Base-by-base conservation (phyloP, 2,888 invertebrate genomes). In the Yponomeuta evonymella region DNA sequence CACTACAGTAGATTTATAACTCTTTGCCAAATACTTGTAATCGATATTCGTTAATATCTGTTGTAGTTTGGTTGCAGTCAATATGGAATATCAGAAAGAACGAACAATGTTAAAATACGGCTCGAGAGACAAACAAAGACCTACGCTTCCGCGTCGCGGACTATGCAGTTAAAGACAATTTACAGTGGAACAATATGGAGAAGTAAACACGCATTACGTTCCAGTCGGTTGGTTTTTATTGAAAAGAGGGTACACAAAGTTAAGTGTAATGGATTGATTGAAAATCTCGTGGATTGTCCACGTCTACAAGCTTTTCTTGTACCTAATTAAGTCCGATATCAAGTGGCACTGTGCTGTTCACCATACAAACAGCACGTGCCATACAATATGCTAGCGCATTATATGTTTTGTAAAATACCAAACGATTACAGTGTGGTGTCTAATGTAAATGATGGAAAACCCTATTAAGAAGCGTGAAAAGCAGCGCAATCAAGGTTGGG, bases 201-300 rank as follows among this genome's bases (percentile, higher is more conserved):
- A 73, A 71, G 70, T 73, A 74, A 76, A 75, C 76, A 58, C 51
- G 76, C 80, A 75, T 76, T 75, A 72, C 75, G 75, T 78, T 81
- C 80, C 76, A 75, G 80, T 80, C 80, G 84, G 81, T 79, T 83
- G 76, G 75, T 76, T 79, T 75, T 73, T 72, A 73, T 78, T 79
- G 74, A 77, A 75, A 74, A 74, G 51, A 74, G 79, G 81, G 82
- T 79, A 76, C 74, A 43, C 43, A 43, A 43, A 43, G 33, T 33
- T 33, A 33, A 33, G 43, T 8, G 5, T 43, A 43, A 43, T 43
- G 72, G 65, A 65, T 30, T 58, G 51, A 58, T 58, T 58, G 51
- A 15, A 58, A 58, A 15, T 8, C 15, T 43, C 43, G 43, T 43
- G 43, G 43, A 43, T 1, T 43, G 43, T 43, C 43, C 43, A 43